Conservation (phyloP, 1,140 invertebrate species). For the Brachionus koreanus region DNA sequence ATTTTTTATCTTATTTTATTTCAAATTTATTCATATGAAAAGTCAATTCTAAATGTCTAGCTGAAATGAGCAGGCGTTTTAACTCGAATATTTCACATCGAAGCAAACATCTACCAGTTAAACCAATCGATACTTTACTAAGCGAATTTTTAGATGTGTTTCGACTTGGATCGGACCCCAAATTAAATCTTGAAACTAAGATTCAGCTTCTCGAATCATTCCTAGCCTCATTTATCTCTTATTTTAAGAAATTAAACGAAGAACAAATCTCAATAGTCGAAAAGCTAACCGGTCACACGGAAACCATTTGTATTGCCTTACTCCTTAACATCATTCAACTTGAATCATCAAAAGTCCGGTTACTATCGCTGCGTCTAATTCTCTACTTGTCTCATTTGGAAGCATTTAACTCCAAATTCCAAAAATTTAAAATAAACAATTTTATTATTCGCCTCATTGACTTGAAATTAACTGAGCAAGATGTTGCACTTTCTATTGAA, state of each 20-base stretch:
- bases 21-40: background rate
- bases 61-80: background rate
- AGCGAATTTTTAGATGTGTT: background rate
- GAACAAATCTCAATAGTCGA: background rate
- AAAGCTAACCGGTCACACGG: background rate
- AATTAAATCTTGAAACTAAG: background rate
- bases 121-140: background rate
- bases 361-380: constrained; percentile 7
- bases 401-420: background rate
- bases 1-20: background rate
- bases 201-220: background rate
- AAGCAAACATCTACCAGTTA: background rate
- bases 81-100: background rate
- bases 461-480: background rate
- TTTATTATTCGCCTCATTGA: constrained; percentile 28
- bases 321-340: background rate
- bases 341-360: background rate
- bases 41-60: background rate
- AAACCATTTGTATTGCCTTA: background rate
- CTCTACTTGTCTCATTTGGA: constrained; percentile 1
- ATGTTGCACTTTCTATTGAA: constrained; percentile 8
- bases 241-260: background rate
- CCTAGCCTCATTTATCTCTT: background rate
- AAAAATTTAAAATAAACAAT: background rate
- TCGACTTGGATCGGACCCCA: background rate